Conservation (phyloP, 2,888 invertebrate species). For the Ectemnius cavifrons region DNA sequence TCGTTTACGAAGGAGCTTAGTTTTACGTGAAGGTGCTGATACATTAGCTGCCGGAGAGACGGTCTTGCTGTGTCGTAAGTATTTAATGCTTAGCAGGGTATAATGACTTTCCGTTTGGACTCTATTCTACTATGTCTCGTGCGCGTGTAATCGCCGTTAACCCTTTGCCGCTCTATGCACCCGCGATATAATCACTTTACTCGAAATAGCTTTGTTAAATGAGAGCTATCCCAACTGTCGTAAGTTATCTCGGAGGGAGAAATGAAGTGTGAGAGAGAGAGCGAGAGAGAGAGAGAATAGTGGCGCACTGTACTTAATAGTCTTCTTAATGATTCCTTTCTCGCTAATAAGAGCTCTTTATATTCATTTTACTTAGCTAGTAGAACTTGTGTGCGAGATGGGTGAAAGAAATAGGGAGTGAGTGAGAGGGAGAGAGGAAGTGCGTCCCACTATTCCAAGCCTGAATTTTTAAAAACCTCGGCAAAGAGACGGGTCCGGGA, state of each 20-base stretch:
- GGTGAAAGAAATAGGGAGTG: too few species aligned
- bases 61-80: conserved; percentile 29
- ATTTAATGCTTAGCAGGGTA: conserved; percentile 22
- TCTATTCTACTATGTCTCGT: background rate
- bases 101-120: conserved; percentile 1
- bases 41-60: background rate
- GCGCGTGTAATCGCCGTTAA: background rate
- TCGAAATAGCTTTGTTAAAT: too few species aligned
- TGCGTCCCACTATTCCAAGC: conserved; percentile 31
- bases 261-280: background rate
- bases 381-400: conserved; percentile 16
- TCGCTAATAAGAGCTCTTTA: conserved; percentile 10
- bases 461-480: conserved; percentile 29
- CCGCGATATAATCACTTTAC: too few species aligned
- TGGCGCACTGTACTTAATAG: background rate
- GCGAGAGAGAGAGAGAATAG: background rate
- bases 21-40: conserved; percentile 1
- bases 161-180: background rate
- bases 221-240: too few species aligned
- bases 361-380: conserved; percentile 22
- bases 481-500: conserved; percentile 17
- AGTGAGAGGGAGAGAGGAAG: conserved; percentile 4
- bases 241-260: too few species aligned
- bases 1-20: background rate
- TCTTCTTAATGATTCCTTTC: too few species aligned